Percentiles rank a stretch among this genome's conserved stretches.
Evolutionary conservation across 1,140 invertebrate genomes (phyloP).

Genomic region (Scaptodrosophila lebanonensis): DNA sequence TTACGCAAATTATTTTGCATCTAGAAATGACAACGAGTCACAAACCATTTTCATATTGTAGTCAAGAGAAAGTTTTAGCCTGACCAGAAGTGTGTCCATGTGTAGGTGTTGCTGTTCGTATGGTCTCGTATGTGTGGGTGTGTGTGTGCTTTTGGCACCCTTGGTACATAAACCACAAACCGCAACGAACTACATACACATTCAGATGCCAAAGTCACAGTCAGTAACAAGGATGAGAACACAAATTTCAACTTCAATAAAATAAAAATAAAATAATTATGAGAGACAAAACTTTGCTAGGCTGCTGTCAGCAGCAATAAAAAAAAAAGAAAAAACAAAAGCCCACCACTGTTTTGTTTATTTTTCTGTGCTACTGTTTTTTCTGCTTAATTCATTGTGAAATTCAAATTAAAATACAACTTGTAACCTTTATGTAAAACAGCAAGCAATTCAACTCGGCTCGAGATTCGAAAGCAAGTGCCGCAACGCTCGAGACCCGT

Average conservation of each 20-base stretch:
- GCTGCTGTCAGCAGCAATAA: conserved; percentile 27
- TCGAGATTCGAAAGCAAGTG: conserved; percentile 21
- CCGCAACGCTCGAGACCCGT: conserved; percentile 32
- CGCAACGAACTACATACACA: conserved; percentile 38
- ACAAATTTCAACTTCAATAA: conserved; percentile 32
- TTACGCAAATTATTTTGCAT: too few relatives aligned
- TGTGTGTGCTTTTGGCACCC: too few relatives aligned
- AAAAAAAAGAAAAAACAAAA: too few relatives aligned
- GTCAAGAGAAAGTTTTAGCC: too few relatives aligned
- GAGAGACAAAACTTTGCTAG: conserved; percentile 40
- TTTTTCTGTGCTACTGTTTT: conserved; percentile 9
- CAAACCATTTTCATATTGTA: too few relatives aligned
- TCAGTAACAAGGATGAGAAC: conserved; percentile 16
- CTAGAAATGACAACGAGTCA: too few relatives aligned
- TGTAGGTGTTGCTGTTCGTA: too few relatives aligned
- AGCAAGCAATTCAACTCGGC: conserved; percentile 14
- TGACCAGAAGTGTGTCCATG: too few relatives aligned
- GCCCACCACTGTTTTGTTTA: conserved; percentile 1
- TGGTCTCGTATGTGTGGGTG: too few relatives aligned
- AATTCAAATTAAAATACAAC: conserved; percentile 40
- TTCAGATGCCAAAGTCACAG: conserved; percentile 12
- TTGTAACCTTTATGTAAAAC: conserved; percentile 39
- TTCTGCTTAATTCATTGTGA: conserved; percentile 11
- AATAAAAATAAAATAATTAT: conserved; percentile 61
- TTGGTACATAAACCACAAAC: conserved; percentile 47